Conservation (phyloP, 2,888 invertebrate genomes). For the Heteromyza rotundicornis region DNA sequence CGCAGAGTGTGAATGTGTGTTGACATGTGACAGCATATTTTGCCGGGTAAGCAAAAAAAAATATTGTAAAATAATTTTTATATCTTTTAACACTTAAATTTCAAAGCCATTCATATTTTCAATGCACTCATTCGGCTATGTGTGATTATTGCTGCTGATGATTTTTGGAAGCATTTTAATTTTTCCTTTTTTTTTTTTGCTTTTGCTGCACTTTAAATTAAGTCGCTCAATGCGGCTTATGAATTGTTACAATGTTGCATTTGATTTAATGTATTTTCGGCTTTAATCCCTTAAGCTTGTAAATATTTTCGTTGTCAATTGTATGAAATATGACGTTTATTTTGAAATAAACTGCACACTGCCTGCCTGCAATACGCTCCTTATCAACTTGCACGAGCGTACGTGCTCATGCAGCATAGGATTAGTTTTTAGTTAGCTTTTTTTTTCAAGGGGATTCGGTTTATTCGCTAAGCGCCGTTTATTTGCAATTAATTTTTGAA, state of each 20-base stretch:
- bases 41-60: not conserved
- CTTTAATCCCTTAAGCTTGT: constrained; percentile 1
- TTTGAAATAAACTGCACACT: too few relatives aligned
- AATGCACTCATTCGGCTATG: not conserved
- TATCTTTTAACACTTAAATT: not conserved
- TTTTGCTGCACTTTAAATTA: not conserved
- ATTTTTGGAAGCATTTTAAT: not conserved
- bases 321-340: too few relatives aligned
- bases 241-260: not conserved
- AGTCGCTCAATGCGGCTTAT: not conserved
- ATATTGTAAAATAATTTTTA: not conserved
- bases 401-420: not conserved
- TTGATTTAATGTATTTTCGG: not conserved
- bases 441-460: not conserved
- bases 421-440: not conserved
- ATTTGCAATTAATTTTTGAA: not conserved
- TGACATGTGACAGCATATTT: too few relatives aligned
- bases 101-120: not conserved
- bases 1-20: not conserved
- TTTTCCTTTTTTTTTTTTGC: not conserved
- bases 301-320: not conserved
- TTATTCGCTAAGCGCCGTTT: not conserved
- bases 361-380: not conserved
- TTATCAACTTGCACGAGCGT: too few relatives aligned
- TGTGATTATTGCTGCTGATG: too few relatives aligned